Conservation (phyloP, 2,113 vertebrate genomes). For the Phalacrocorax aristotelis region DNA sequence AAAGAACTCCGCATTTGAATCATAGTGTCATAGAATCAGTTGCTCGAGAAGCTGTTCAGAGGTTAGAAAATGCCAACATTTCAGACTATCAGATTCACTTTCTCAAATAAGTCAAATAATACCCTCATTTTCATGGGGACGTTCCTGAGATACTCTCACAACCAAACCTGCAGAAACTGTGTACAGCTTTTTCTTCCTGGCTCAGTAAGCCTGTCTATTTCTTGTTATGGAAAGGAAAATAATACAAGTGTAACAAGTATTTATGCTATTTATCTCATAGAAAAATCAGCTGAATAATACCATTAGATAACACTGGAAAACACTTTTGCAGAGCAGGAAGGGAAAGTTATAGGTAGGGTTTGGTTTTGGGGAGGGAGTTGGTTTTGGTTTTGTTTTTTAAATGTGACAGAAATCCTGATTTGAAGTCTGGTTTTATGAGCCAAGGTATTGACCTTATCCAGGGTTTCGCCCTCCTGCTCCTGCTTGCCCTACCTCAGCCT, state of each 20-base stretch:
- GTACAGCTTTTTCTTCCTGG: neutral
- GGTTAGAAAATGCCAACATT: neutral
- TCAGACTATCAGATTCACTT: neutral
- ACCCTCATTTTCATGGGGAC: neutral
- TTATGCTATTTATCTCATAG: neutral
- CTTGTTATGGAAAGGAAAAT: neutral
- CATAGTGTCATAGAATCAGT: no score
- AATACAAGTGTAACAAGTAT: neutral
- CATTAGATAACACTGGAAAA: neutral
- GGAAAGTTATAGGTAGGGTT: neutral
- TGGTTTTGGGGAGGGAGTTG: accelerated
- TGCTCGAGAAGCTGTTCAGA: neutral
- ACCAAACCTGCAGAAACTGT: neutral
- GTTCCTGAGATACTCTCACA: neutral
- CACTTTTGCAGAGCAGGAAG: neutral
- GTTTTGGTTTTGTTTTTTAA: neutral
- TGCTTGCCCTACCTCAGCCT: neutral
- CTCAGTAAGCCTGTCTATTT: neutral
- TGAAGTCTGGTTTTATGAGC: neutral
- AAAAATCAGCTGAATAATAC: neutral
- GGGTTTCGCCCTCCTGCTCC: neutral
- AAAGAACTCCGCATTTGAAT: neutral
- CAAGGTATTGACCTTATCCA: neutral
- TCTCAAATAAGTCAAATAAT: neutral
- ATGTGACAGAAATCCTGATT: neutral